These are phyloP conservation scores for Ammodytes dubius DNA, from an alignment of 2,113 vertebrate genomes.

Conservation along the genomic window DNA sequence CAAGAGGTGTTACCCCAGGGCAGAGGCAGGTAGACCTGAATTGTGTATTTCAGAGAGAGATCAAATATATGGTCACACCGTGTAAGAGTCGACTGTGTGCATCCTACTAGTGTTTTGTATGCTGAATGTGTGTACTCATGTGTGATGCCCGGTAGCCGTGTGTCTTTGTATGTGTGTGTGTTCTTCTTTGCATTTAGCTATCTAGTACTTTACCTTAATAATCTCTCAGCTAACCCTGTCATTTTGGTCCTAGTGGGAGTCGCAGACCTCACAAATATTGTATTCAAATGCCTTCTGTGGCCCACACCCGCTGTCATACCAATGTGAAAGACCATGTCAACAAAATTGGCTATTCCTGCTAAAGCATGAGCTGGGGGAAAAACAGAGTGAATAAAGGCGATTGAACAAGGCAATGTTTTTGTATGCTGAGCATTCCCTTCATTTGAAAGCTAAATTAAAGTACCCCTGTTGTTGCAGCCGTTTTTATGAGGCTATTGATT, in stretches of 20 bases:
- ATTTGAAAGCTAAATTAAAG: background rate
- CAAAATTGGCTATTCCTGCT: conserved; percentile 30
- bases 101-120: conserved; percentile 27
- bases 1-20: conserved; percentile 18
- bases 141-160: conserved; percentile 41
- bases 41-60: conserved; percentile 24
- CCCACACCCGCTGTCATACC: conserved; percentile 28
- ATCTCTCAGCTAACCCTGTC: conserved; percentile 47
- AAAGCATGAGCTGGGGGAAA: background rate
- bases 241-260: conserved; percentile 43
- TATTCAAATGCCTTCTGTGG: conserved; percentile 36
- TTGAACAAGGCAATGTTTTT: background rate
- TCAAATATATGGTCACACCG: conserved; percentile 44
- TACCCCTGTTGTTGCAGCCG: too few species aligned
- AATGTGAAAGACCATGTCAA: background rate
- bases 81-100: conserved; percentile 8
- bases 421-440: background rate
- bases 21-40: conserved; percentile 15
- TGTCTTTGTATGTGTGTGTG: conserved; percentile 11
- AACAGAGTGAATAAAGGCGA: background rate
- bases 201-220: conserved; percentile 53
- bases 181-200: conserved; percentile 47
- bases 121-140: conserved; percentile 47
- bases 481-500: too few species aligned
- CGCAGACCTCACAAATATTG: conserved; percentile 15